phyloP scores from a whole-genome alignment of 53 echinoderm and acorn worm species.

The Glandiceps talaboti region DNA sequence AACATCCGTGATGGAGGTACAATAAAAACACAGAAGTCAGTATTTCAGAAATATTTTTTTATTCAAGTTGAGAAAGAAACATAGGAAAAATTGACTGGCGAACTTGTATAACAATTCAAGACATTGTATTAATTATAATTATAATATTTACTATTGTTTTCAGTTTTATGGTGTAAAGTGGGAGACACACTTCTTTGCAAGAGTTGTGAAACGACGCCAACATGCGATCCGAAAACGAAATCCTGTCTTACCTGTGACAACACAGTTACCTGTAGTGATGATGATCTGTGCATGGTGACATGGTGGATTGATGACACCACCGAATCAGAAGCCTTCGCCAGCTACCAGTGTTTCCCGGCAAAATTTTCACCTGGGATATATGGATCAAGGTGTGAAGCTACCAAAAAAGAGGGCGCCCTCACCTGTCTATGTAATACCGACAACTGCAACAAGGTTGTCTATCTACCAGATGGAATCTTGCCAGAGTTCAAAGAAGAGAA shows the following conservation, averaged over 20 bases:
- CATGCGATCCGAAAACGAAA: not conserved
- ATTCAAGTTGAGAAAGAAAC: too few species aligned
- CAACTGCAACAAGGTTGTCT: slow-evolving; percentile 39
- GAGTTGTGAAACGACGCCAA: not conserved
- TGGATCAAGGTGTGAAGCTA: not conserved
- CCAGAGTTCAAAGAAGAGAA: not conserved
- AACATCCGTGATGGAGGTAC: too few species aligned
- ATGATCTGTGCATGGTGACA: slow-evolving; percentile 4
- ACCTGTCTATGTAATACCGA: slow-evolving; percentile 28
- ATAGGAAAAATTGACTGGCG: too few species aligned
- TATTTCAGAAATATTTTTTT: too few species aligned
- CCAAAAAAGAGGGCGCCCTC: not conserved
- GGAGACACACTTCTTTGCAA: too few species aligned
- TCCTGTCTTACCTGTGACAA: not conserved
- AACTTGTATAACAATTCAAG: too few species aligned
- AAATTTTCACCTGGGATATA: not conserved
- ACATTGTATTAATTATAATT: too few species aligned
- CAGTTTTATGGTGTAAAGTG: too few species aligned
- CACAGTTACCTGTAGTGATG: not conserved
- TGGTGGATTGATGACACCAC: not conserved
- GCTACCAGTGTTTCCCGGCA: not conserved
- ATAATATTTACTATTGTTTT: too few species aligned
- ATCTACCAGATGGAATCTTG: slow-evolving; percentile 12
- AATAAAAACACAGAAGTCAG: too few species aligned
- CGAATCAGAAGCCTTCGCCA: not conserved